These are phyloP conservation scores for Coelinius sp. DNA, from an alignment of 2,888 invertebrate species.

Conservation along the genomic window DNA sequence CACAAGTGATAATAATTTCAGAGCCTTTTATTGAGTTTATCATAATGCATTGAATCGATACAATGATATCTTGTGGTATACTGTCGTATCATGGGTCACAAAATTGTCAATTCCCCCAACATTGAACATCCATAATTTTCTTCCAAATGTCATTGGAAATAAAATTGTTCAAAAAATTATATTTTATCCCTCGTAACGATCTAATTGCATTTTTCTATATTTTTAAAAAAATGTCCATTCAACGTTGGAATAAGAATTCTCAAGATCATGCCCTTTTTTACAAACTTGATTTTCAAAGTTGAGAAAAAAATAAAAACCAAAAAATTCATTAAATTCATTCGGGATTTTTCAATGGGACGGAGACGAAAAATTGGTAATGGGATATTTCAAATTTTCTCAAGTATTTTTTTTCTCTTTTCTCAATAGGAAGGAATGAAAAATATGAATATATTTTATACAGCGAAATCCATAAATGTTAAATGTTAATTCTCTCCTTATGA, in stretches of 20 bases:
- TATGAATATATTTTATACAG: conserved; percentile 58
- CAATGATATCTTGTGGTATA: conserved; percentile 69
- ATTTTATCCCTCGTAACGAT: conserved; percentile 27
- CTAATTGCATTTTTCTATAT: not conserved
- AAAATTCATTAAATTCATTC: not conserved
- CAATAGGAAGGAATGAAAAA: conserved; percentile 46
- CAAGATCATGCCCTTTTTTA: conserved; percentile 39
- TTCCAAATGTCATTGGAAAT: not conserved
- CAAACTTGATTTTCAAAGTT: conserved; percentile 27
- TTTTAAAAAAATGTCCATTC: conserved; percentile 29
- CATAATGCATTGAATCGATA: conserved; percentile 69
- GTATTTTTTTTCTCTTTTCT: not conserved
- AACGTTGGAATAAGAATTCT: conserved; percentile 39
- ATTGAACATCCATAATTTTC: conserved; percentile 34
- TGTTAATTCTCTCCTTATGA: conserved; percentile 51
- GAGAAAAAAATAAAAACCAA: conserved; percentile 28
- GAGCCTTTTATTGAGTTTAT: conserved; percentile 70
- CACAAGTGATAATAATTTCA: conserved; percentile 54
- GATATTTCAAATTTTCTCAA: conserved; percentile 41
- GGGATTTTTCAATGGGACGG: conserved; percentile 42
- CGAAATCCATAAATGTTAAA: conserved; percentile 63
- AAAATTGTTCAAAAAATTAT: conserved; percentile 28
- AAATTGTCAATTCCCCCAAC: conserved; percentile 46
- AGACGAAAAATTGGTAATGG: conserved; percentile 45
- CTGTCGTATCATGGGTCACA: conserved; percentile 57